Conservation (phyloP, 2,113 vertebrate genomes). For the Andinoacara biseriatus region DNA sequence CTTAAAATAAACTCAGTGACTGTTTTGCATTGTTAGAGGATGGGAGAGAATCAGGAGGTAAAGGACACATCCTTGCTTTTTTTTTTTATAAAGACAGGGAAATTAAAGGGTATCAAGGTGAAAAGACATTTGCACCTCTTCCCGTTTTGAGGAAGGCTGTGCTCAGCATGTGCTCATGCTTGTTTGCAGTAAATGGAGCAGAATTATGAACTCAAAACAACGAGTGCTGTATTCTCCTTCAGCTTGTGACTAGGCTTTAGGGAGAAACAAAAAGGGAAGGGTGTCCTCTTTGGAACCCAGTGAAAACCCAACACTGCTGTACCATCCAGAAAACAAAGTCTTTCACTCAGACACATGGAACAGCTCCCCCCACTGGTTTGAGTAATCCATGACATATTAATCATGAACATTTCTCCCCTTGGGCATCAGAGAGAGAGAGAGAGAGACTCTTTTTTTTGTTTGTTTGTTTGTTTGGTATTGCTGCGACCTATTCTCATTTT, state of each 20-base stretch:
- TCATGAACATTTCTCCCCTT: slow-evolving; percentile 4
- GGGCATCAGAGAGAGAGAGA: slow-evolving; percentile 9
- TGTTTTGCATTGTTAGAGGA: neutral
- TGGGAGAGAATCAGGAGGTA: neutral
- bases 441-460: slow-evolving; percentile 28
- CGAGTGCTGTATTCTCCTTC: slow-evolving; percentile 18
- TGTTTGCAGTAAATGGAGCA: slow-evolving; percentile 30
- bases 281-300: slow-evolving; percentile 18
- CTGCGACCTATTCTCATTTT: slow-evolving; percentile 24
- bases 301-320: neutral
- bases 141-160: neutral
- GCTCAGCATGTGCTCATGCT: neutral
- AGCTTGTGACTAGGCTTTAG: slow-evolving; percentile 48
- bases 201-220: slow-evolving; percentile 32
- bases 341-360: slow-evolving; percentile 50
- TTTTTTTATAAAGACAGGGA: neutral
- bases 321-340: slow-evolving; percentile 7
- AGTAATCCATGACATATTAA: slow-evolving; percentile 46
- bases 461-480: slow-evolving; percentile 18
- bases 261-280: neutral
- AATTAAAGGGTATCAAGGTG: neutral
- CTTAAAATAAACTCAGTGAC: slow-evolving; percentile 36
- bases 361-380: slow-evolving; percentile 77
- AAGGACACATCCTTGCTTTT: slow-evolving; percentile 4
- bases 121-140: slow-evolving; percentile 11